Evolutionary conservation across 2,113 vertebrate genomes (phyloP).

Genomic region (Pardalotus punctatus): DNA sequence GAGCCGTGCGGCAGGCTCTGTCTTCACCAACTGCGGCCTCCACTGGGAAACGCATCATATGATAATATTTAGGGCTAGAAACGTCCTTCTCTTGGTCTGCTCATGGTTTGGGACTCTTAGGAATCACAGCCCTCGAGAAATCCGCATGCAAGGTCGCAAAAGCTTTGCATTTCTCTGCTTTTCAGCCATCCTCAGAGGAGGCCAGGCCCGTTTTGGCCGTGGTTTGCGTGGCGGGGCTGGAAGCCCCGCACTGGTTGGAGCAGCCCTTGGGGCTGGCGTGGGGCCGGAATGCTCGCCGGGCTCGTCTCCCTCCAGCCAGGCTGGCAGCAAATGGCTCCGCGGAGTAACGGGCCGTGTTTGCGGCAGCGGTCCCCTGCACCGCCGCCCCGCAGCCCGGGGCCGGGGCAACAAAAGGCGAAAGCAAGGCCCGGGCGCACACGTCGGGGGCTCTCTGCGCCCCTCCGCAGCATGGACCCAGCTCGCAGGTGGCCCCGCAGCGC

Average conservation of each 20-base stretch:
- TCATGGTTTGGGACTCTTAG: neutral
- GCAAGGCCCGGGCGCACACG: neutral
- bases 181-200: neutral
- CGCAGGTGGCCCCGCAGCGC: too few relatives aligned
- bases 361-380: rapidly evolving
- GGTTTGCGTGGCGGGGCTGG: neutral
- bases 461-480: too few relatives aligned
- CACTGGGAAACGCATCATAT: neutral
- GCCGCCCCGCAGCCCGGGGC: rapidly evolving
- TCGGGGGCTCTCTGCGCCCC: neutral
- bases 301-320: too few relatives aligned
- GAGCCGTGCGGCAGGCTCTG: neutral
- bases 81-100: neutral
- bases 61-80: neutral
- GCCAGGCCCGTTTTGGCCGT: neutral
- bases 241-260: rapidly evolving
- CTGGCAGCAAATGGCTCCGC: neutral
- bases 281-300: rapidly evolving
- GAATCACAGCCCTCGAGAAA: neutral
- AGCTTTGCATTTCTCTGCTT: neutral
- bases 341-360: neutral
- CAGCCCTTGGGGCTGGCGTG: too few relatives aligned
- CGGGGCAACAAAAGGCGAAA: rapidly evolving
- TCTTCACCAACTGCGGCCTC: neutral
- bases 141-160: neutral